Conservation (phyloP, 2,113 vertebrate species). For the Erythrolamprus reginae region DNA sequence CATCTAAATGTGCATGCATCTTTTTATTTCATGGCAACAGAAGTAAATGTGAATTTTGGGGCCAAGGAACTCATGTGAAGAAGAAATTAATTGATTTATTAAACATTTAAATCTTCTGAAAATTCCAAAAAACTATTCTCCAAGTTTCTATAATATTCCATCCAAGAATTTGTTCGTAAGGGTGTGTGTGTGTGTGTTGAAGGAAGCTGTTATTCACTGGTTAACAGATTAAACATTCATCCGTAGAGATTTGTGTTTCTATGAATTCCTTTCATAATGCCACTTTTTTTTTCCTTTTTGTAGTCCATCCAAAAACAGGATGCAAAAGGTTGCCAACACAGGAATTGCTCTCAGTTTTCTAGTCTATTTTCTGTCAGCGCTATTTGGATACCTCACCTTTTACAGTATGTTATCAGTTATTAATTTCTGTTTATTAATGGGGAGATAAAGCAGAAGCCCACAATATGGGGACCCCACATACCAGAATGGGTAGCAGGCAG, state of each 20-base stretch:
- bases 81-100: background rate
- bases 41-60: background rate
- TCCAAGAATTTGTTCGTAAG: background rate
- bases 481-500: background rate
- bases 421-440: background rate
- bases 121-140: background rate
- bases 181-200: background rate
- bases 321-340: conserved; percentile 86
- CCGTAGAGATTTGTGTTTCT: background rate
- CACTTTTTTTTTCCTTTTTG: conserved; percentile 11
- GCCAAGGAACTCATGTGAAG: background rate
- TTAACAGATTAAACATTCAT: background rate
- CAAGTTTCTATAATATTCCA: background rate
- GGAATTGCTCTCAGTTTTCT: conserved; percentile 84
- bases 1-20: background rate
- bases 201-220: background rate
- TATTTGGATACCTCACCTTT: conserved; percentile 97
- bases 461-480: background rate
- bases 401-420: conserved; percentile 75
- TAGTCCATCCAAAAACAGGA: conserved; percentile 87
- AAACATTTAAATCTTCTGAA: background rate
- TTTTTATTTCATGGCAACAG: background rate
- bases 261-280: background rate
- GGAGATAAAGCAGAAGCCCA: background rate
- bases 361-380: conserved; percentile 84